Evolutionary conservation across 2,797 vertebrate genomes (phyloP), one percentile per base, ranked within the genome.

Genomic region (Tympanoctomys barrerae): DNA sequence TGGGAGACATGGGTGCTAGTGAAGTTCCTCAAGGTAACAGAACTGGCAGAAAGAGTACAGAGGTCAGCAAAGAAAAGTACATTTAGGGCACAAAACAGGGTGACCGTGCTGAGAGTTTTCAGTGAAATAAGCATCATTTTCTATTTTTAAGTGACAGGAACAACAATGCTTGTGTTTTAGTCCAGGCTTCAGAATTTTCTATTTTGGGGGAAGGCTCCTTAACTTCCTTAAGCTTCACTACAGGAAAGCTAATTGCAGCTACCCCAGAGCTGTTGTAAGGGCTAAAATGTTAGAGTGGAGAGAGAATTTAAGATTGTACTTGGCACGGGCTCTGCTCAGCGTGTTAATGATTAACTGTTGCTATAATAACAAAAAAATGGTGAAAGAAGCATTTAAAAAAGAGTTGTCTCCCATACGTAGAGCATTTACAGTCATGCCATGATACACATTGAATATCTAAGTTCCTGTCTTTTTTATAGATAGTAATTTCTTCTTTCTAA

Each of bases 401-500:
- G 18, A 92, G 12, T 46, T 91, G 4, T 87, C 10, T 75, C 0
- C 33, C 59, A 11, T 52, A 24, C 31, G 1, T 4, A 42, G 86
- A 54, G 8, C 78, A 88, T 88, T 94, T 91, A 33, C 81, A 61
- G 39, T 89, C 84, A 22, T 94, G 33, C 24, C 91, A 39, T 85
- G 77, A 81, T 54, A 77, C 36, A 5, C 31, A 49, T 5, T 79
- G 14, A 95, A 5, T 71, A 82, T 92, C 42, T 89, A 64, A 71
- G 46, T 86, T 87, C 84, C 46, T 92, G 59, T 82, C 59, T 91
- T 89, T 96, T 89, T 71, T 96, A n/a, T 91, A 64, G 83, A n/a
- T 71, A 94, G 73, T 89, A 81, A 61, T 90, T 95, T 91, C 68
- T 96, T 83, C 73, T 77, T 96, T 87, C 62, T 83, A 92, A 95